phyloP scores from a whole-genome alignment of 2,113 vertebrate genomes.

The Deroptyus accipitrinus region DNA sequence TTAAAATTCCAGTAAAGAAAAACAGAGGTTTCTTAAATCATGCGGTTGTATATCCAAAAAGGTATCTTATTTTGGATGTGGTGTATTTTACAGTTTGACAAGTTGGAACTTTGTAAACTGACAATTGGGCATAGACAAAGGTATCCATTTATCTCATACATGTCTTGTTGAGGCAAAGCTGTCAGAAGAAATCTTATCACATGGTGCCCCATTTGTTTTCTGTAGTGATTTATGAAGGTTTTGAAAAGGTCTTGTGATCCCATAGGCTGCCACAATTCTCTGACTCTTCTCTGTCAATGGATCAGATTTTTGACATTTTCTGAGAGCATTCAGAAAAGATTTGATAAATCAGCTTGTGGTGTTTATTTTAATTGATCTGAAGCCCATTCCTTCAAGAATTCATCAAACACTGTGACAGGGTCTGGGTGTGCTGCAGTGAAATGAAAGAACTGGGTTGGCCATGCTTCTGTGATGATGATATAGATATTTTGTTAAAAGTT shows the following conservation, averaged over 20 bases:
- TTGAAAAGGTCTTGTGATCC: constrained; percentile 92
- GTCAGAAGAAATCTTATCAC: constrained; percentile 87
- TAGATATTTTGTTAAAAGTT: constrained; percentile 82
- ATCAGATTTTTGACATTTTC: constrained; percentile 86
- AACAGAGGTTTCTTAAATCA: constrained; percentile 51
- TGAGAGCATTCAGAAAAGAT: constrained; percentile 84
- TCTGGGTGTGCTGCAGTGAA: constrained; percentile 65
- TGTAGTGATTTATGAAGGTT: constrained; percentile 89
- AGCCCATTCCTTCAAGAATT: constrained; percentile 82
- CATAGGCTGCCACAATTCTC: constrained; percentile 86
- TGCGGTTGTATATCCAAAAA: constrained; percentile 62
- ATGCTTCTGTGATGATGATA: constrained; percentile 75
- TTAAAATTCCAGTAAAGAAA: constrained; percentile 40
- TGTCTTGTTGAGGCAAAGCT: constrained; percentile 84
- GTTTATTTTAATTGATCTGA: constrained; percentile 90
- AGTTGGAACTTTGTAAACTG: constrained; percentile 82
- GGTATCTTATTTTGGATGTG: constrained; percentile 73
- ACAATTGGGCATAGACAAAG: constrained; percentile 80
- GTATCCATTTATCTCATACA: constrained; percentile 83
- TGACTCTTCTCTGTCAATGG: constrained; percentile 85
- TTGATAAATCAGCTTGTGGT: constrained; percentile 86
- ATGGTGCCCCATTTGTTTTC: constrained; percentile 87
- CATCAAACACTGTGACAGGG: constrained; percentile 80
- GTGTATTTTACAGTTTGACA: constrained; percentile 80
- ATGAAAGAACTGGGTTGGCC: constrained; percentile 70